These are phyloP conservation scores for Odontocolon sp. DNA, from an alignment of 2,888 invertebrate species.

Conservation along the genomic window DNA sequence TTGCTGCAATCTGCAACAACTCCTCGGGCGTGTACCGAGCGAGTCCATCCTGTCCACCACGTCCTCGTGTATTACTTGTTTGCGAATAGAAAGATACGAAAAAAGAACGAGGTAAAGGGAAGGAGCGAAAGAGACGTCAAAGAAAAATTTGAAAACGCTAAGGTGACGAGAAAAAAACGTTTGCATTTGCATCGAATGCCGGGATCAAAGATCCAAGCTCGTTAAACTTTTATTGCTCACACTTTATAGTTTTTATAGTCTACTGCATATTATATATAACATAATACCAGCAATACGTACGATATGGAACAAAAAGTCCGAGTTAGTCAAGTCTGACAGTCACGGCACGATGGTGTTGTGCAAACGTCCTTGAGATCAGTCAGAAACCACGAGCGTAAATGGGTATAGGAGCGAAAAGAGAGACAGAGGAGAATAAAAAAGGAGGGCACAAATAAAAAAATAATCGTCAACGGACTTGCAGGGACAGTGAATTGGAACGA, in stretches of 20 bases:
- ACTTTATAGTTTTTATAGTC: not conserved
- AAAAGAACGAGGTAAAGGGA: slow-evolving; percentile 1
- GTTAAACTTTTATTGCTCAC: slow-evolving; percentile 32
- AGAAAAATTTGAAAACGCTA: not conserved
- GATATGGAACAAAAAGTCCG: slow-evolving; percentile 46
- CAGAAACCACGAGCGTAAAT: slow-evolving; percentile 46
- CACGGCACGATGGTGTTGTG: slow-evolving; percentile 51
- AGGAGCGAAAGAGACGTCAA: not conserved
- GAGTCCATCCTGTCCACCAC: slow-evolving; percentile 24
- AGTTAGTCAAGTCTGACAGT: slow-evolving; percentile 36
- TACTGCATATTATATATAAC: not conserved
- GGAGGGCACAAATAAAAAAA: slow-evolving; percentile 1
- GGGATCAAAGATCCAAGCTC: slow-evolving; percentile 36
- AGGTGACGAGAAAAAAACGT: not conserved
- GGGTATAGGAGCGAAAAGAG: slow-evolving; percentile 23
- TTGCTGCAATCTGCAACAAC: slow-evolving; percentile 47
- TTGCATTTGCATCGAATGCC: not conserved
- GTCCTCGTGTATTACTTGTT: not conserved
- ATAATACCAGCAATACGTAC: not conserved
- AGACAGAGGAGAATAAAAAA: slow-evolving; percentile 11
- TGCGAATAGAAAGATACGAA: not conserved
- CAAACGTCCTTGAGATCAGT: slow-evolving; percentile 57
- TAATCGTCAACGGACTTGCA: slow-evolving; percentile 44
- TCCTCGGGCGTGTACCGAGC: slow-evolving; percentile 10
- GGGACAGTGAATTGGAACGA: slow-evolving; percentile 41